Base-by-base conservation (phyloP, 2,797 vertebrate species). In the Poecilia picta region DNA sequence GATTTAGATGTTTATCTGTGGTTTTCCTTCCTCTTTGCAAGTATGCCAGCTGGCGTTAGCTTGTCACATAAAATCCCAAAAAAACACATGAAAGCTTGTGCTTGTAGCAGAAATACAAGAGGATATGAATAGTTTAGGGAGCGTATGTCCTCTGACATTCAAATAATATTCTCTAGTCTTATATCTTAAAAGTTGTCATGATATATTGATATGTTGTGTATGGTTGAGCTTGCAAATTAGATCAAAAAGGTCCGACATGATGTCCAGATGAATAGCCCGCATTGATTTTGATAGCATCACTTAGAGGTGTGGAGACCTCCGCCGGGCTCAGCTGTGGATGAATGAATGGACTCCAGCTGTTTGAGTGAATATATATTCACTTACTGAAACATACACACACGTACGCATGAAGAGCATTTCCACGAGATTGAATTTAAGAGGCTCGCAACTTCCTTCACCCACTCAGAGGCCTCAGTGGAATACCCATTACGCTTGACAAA, bases 401-500 rank as follows among this genome's bases (percentile, higher is more conserved):
- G 46, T 84, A 84, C 84, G 80, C 86, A 83, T 74, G 1, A 77
- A 51, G 79, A 82, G 85, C 83, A 18, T 92, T 91, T 82, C 83
- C 89, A 88, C 88, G 83, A 92, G 92, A 96, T 95, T 95, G 83
- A 93, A 96, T 96, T 95, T 93, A 92, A 91, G 93, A 91, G 86
- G 87, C 85, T 81, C 84, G 66, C 89, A 78, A 92, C 90, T 89
- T 87, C 88, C 85, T 93, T 88, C 90, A 90, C 87, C 87, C 92
- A 86, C 92, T 92, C 80, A 0, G 76, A 81, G 88, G 89, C 85
- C 94, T 93, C 93, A 2, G 89, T 81, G 95, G 95, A 96, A 95
- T 95, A 94, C 92, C 95, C 93, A 95, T 96, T 96, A 96, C 13
- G 85, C 86, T 91, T 95, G 95, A 96, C 93, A 94, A 92, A 94